A percentile compares a stretch with the other conserved stretches of the same genome.
These are phyloP conservation scores for Hydrotaea cyrtoneurina DNA, from an alignment of 2,888 invertebrate species.

Conservation along the genomic window DNA sequence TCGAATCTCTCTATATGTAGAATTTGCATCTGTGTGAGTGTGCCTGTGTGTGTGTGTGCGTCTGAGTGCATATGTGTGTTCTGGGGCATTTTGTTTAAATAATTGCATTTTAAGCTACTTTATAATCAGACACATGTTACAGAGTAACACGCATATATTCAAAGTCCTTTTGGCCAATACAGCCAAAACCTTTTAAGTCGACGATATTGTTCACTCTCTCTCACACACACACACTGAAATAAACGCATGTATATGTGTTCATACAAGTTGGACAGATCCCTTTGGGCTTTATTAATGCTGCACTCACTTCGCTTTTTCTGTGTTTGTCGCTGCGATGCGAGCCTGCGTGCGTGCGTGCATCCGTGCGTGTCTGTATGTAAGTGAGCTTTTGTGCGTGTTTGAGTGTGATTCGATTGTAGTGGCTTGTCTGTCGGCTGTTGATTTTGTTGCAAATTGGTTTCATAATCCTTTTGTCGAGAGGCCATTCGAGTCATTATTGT, in stretches of 20 bases:
- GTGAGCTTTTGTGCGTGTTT: background rate
- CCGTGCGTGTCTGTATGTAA: background rate
- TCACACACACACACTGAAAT: background rate
- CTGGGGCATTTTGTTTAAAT: constrained; percentile 34
- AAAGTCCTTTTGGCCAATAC: background rate
- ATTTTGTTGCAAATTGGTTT: constrained; percentile 51
- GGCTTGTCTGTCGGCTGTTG: constrained; percentile 8
- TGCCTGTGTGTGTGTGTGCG: no score
- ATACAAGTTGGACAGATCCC: constrained; percentile 30
- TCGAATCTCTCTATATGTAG: background rate
- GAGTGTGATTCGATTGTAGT: constrained; percentile 29
- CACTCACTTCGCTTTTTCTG: background rate
- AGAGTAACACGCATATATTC: background rate
- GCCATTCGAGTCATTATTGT: constrained; percentile 47
- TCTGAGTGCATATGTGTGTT: no score
- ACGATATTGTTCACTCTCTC: constrained; percentile 28
- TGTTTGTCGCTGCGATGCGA: no score
- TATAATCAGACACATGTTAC: constrained; percentile 55
- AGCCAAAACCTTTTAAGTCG: constrained; percentile 40
- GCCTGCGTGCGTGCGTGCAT: background rate
- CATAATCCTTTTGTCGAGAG: constrained; percentile 53
- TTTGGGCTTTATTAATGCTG: constrained; percentile 59
- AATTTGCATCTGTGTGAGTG: no score
- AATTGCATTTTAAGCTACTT: constrained; percentile 65
- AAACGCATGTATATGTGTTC: background rate